phyloP scores from a whole-genome alignment of 2,797 vertebrate genomes.

The Hypotaenidia okinawae region DNA sequence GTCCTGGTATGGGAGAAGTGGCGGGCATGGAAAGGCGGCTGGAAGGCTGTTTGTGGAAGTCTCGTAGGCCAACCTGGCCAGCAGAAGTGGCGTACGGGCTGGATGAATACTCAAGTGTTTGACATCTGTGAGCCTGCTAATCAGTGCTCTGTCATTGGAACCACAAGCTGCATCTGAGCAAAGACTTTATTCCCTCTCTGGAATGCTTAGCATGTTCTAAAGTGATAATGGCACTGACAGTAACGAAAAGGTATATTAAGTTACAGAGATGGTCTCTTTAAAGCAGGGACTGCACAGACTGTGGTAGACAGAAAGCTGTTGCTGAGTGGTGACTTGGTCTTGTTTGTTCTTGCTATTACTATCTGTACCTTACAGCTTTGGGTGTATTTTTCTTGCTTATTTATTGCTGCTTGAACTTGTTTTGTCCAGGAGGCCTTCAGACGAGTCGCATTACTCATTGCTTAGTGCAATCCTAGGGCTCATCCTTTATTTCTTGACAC shows the following conservation, averaged over 20 bases:
- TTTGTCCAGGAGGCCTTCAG: constrained; percentile 37
- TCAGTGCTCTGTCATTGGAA: not conserved
- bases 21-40: not conserved
- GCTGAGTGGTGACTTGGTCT: not conserved
- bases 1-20: not conserved
- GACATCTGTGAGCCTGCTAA: not conserved
- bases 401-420: constrained; percentile 35
- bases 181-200: not conserved
- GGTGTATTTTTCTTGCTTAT: not conserved
- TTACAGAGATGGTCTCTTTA: not conserved
- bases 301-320: not conserved
- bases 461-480: constrained; percentile 25
- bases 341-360: not conserved
- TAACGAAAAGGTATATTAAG: not conserved
- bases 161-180: not conserved
- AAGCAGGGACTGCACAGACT: not conserved
- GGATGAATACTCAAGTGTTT: not conserved
- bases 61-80: not conserved
- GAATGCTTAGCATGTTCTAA: not conserved
- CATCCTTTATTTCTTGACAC: constrained; percentile 16
- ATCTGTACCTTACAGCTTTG: not conserved
- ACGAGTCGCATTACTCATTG: not conserved
- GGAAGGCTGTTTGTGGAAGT: not conserved
- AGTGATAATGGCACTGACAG: not conserved
- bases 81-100: not conserved